A percentile compares a stretch with the other conserved stretches of the same genome.
These are phyloP conservation scores for Herminia tarsipennalis DNA, from an alignment of 2,888 invertebrate species.

Conservation along the genomic window DNA sequence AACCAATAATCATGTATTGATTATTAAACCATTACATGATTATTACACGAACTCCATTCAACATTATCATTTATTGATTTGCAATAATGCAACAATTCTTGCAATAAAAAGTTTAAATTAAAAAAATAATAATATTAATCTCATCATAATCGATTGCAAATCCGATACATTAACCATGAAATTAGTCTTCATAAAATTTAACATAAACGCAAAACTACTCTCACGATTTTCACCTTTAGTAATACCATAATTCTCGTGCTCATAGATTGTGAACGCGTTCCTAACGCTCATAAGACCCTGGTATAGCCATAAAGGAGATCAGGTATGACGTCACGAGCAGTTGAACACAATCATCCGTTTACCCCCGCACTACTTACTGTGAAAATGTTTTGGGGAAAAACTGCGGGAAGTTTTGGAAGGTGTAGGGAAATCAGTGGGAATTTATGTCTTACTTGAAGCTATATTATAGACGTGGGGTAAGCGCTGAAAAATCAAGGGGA, in stretches of 20 bases:
- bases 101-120: too few relatives aligned
- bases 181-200: not conserved
- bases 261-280: constrained; percentile 30
- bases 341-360: constrained; percentile 35
- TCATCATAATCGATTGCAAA: too few relatives aligned
- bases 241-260: constrained; percentile 12
- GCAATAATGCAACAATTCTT: too few relatives aligned
- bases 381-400: constrained; percentile 7
- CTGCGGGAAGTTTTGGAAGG: constrained; percentile 1
- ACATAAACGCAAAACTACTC: not conserved
- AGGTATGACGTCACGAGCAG: constrained; percentile 34
- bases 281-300: constrained; percentile 31
- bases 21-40: too few relatives aligned
- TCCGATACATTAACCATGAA: not conserved
- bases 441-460: too few relatives aligned
- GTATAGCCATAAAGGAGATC: constrained; percentile 40
- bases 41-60: too few relatives aligned
- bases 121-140: too few relatives aligned
- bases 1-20: too few relatives aligned
- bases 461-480: too few relatives aligned
- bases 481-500: too few relatives aligned
- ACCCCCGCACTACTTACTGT: constrained; percentile 8
- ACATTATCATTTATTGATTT: too few relatives aligned
- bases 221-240: not conserved
- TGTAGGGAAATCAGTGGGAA: not conserved